A percentile compares a stretch with the other conserved stretches of the same genome.
These are phyloP conservation scores for Zygaena filipendulae DNA, from an alignment of 2,888 invertebrate species.

Conservation along the genomic window DNA sequence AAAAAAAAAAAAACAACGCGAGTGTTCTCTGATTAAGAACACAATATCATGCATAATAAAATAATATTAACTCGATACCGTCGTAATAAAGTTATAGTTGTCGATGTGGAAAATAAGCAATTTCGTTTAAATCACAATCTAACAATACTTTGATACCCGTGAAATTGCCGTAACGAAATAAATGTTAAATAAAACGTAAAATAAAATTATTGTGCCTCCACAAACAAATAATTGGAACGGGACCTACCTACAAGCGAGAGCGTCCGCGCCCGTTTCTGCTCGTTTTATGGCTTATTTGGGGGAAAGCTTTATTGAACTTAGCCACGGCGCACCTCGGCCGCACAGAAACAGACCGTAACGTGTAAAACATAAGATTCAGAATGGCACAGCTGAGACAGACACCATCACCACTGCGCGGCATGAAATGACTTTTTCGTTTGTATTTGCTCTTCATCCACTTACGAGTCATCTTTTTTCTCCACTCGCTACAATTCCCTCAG, in stretches of 20 bases:
- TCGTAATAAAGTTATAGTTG: constrained; percentile 39
- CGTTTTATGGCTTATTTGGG: constrained; percentile 68
- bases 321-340: constrained; percentile 43
- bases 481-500: constrained; percentile 66
- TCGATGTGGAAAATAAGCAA: constrained; percentile 66
- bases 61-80: constrained; percentile 50
- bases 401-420: constrained; percentile 56
- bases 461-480: constrained; percentile 61
- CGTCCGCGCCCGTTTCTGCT: constrained; percentile 58
- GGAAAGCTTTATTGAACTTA: constrained; percentile 67
- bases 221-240: constrained; percentile 68
- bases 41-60: constrained; percentile 59
- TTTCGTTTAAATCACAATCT: constrained; percentile 66
- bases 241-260: constrained; percentile 40
- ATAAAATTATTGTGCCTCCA: constrained; percentile 68
- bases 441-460: constrained; percentile 67
- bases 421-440: constrained; percentile 68
- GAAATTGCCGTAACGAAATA: constrained; percentile 69
- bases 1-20: constrained; percentile 21
- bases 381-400: constrained; percentile 23
- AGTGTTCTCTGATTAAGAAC: constrained; percentile 35
- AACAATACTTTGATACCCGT: constrained; percentile 67
- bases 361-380: constrained; percentile 26
- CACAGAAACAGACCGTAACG: constrained; percentile 38
- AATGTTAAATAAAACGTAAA: constrained; percentile 70